A percentile compares a stretch with the other conserved stretches of the same genome.
Conservation (phyloP, 2,797 vertebrate species). For the Tiaroga cobitis region DNA sequence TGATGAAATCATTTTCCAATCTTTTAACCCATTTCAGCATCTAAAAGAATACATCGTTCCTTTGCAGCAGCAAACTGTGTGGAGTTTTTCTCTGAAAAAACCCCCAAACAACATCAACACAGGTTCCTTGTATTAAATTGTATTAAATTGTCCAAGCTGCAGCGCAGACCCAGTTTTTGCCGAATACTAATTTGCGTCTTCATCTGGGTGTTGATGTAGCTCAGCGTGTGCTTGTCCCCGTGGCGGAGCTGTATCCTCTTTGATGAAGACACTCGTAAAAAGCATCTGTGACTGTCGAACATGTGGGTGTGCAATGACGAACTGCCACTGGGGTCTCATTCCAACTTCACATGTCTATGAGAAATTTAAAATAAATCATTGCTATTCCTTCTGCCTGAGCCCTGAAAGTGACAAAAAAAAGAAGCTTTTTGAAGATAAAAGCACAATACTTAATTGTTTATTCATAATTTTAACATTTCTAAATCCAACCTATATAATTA, state of each 20-base stretch:
- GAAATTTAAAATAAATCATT: background rate
- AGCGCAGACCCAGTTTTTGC: background rate
- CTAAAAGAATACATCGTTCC: background rate
- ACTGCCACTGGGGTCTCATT: slow-evolving; percentile 20
- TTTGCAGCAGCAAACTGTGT: background rate
- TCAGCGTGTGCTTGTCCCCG: slow-evolving; percentile 15
- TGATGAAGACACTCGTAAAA: slow-evolving; percentile 14
- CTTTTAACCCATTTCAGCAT: slow-evolving; percentile 10
- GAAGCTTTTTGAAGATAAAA: background rate
- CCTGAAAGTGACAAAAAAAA: background rate
- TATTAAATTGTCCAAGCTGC: background rate
- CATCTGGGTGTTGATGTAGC: slow-evolving; percentile 6
- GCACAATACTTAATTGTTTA: too few species aligned
- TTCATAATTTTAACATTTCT: background rate
- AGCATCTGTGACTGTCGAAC: slow-evolving; percentile 2
- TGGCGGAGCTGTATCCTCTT: background rate
- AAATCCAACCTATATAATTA: background rate
- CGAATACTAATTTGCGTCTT: slow-evolving; percentile 18
- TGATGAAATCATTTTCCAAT: background rate
- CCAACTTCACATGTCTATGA: background rate
- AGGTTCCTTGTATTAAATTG: background rate
- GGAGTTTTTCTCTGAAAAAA: background rate
- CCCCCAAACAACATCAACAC: too few species aligned
- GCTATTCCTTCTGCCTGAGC: slow-evolving; percentile 20
- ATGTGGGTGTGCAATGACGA: slow-evolving; percentile 16